Base-by-base conservation (phyloP, 2,888 invertebrate genomes). In the Invenusta paracnida region DNA sequence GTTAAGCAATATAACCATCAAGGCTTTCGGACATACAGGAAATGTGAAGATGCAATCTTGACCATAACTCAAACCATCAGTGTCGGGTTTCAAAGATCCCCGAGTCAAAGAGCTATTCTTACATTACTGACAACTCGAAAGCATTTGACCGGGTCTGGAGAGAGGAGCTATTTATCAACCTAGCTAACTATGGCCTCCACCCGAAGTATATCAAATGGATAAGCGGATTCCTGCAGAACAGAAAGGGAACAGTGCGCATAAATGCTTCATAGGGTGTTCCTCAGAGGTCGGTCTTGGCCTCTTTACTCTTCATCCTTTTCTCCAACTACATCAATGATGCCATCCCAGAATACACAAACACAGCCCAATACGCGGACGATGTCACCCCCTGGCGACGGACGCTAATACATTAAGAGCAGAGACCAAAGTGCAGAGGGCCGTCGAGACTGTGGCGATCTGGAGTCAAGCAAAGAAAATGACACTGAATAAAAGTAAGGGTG, bases 161-260 rank as follows among this genome's bases (percentile, higher is more conserved):
- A 73, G 73, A 73, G 23, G 11, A 73, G 25, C 73, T 73, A 48
- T 48, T 25, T 73, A 73, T 23, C 73, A 73, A 5, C 73, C 73
- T 73, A 73, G 73, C 73, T 23, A 73, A 73, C 73, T 73, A 73
- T 23, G 73, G 27, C 73, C 73, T 73, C n/a, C n/a, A n/a, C n/a
- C n/a, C n/a, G n/a, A n/a, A n/a, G n/a, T n/a, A n/a, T n/a, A n/a
- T 17, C 5, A 48, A 48, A 11, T 48, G 11, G 17, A 5, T 48
- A 48, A 48, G 48, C 17, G 48, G 48, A 48, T 48, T 48, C 48
- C 48, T 48, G 5, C 48, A 48, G 17, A 48, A 48, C 48, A 48
- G 5, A 17, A 5, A 48, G 48, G 48, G 48, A 48, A 17, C 48
- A 17, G 48, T 48, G 11, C 5, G 48, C 5, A 48, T 48, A 48